A percentile compares a stretch with the other conserved stretches of the same genome.
Conservation (phyloP, 2,888 invertebrate genomes). For the Amphipoea oculea region DNA sequence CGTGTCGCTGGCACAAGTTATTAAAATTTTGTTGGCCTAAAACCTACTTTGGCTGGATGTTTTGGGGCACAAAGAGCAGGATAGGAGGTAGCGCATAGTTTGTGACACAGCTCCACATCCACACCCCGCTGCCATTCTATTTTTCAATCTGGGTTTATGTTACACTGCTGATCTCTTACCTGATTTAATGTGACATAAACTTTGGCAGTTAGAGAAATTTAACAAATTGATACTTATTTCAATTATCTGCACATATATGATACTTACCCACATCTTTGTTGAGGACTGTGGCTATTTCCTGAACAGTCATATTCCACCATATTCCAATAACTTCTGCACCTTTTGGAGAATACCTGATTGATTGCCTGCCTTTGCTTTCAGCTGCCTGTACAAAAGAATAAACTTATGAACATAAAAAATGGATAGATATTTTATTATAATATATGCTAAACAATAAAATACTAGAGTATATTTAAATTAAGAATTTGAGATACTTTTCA, state of each 20-base stretch:
- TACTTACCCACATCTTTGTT: constrained; percentile 91
- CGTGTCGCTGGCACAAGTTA: too few species aligned
- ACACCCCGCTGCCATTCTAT: too few species aligned
- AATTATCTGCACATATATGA: background rate
- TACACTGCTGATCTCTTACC: background rate
- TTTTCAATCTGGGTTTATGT: background rate
- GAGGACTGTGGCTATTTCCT: constrained; percentile 92
- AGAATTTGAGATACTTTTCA: background rate
- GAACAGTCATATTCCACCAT: constrained; percentile 95
- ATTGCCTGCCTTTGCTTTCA: constrained; percentile 81
- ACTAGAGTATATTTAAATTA: background rate
- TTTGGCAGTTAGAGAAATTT: background rate
- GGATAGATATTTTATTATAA: background rate
- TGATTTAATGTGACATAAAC: background rate
- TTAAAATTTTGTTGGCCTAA: too few species aligned
- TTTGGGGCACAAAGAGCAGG: too few species aligned
- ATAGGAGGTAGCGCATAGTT: too few species aligned
- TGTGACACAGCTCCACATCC: too few species aligned
- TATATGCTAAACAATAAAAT: background rate
- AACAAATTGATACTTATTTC: background rate
- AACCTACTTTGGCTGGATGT: too few species aligned
- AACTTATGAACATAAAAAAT: background rate
- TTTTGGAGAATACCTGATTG: constrained; percentile 92
- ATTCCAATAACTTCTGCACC: constrained; percentile 91
- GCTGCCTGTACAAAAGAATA: constrained; percentile 70